Base-by-base conservation (phyloP, 2,797 vertebrate genomes). In the Lacerta agilis region DNA sequence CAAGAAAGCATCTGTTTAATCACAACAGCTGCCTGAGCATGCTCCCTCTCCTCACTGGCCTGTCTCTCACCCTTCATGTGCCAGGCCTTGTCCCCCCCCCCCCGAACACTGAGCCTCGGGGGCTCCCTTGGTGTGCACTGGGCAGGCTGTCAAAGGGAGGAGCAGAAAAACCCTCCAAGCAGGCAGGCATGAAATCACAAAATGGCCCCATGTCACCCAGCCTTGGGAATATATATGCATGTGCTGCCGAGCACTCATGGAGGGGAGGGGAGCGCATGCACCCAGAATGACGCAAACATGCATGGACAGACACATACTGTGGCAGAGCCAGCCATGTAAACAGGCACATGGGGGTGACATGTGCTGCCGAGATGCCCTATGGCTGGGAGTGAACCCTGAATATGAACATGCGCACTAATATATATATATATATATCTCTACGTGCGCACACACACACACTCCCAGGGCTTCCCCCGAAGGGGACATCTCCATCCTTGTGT, bases 341-440 rank as follows among this genome's bases (percentile, higher is more conserved):
- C 88, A 90, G 89, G 95, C 94, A 95, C 95, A 93, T 94, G 95
- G 94, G 86, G 82, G 25, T 76, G 77, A n/a, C 95, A 95, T 89
- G 95, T 96, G 95, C 94, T 7, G 85, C 89, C 58, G 0, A 0
- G 3, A 61, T 27, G 90, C 86, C 71, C 89, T 29, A 86, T n/a
- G 92, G 79, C 64, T n/a, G n/a, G 80, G 61, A 91, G 85, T 77
- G 1, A 80, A 92, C 94, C 93, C 1, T 11, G 76, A 90, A 88
- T 91, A 55, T 88, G 90, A 87, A 55, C 49, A 55, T 55, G 49
- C 49, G 13, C 49, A 15, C 13, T 15, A 55, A 49, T 11, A 49
- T 49, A 41, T 41, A 41, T 55, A 55, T 55, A 55, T 55, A 55
- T 49, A 15, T 49, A 49, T 49, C 8, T 49, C 86, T 89, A 45